These are phyloP conservation scores for Drosophila demipolita DNA, from an alignment of 2,888 invertebrate genomes.

Conservation along the genomic window DNA sequence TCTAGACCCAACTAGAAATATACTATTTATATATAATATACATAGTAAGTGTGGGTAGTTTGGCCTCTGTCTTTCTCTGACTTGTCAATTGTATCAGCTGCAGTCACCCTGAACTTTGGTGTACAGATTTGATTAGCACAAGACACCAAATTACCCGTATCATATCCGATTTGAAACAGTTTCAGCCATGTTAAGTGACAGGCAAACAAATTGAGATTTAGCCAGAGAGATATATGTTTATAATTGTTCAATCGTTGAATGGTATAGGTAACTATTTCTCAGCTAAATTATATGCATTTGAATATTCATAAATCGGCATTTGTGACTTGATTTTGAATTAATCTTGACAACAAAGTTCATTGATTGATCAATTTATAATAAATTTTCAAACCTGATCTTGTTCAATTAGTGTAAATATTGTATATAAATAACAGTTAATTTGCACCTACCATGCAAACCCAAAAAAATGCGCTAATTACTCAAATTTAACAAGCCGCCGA, in stretches of 20 bases:
- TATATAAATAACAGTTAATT: conserved; percentile 22
- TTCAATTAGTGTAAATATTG: conserved; percentile 14
- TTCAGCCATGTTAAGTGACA: conserved; percentile 11
- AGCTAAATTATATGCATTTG: neutral
- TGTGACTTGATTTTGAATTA: conserved; percentile 7
- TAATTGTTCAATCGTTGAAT: conserved; percentile 26
- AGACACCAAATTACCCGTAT: conserved; percentile 2
- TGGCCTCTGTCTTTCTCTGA: neutral
- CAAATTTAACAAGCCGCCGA: conserved; percentile 4
- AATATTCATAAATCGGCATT: neutral
- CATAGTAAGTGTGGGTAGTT: neutral
- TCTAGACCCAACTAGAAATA: conserved; percentile 4
- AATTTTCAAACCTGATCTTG: conserved; percentile 36
- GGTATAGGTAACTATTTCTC: neutral
- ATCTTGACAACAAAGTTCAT: neutral
- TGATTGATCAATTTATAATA: neutral
- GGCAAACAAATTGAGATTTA: conserved; percentile 16
- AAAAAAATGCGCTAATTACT: conserved; percentile 10
- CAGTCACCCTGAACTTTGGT: conserved; percentile 39
- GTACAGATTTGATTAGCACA: conserved; percentile 26
- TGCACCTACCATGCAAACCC: conserved; percentile 4
- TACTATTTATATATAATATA: neutral
- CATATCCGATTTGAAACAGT: conserved; percentile 29
- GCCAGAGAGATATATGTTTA: neutral
- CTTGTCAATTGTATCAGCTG: conserved; percentile 18